Conservation (phyloP, 2,113 vertebrate species). For the Ameiurus melas region DNA sequence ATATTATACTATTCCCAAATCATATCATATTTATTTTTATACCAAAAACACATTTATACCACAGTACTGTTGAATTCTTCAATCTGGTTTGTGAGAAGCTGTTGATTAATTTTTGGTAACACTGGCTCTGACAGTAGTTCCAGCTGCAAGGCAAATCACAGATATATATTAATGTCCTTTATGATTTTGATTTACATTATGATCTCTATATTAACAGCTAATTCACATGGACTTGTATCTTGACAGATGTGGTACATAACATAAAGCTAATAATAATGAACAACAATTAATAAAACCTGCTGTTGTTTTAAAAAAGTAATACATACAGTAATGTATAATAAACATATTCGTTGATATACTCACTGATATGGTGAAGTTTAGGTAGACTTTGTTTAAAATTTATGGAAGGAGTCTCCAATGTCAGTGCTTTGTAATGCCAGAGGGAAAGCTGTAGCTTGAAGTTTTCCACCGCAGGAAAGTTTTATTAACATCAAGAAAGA, state of each 20-base stretch:
- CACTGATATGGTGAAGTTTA: too few species aligned
- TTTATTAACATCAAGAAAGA: too few species aligned
- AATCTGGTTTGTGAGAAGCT: background rate
- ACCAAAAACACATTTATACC: background rate
- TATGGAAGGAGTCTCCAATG: too few species aligned
- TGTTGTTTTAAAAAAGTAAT: too few species aligned
- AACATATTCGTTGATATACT: too few species aligned
- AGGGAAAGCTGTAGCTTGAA: too few species aligned
- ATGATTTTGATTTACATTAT: too few species aligned
- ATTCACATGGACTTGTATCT: background rate
- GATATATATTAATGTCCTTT: background rate
- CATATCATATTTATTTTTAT: background rate
- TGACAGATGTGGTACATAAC: background rate
- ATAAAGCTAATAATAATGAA: too few species aligned
- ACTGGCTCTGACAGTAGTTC: background rate
- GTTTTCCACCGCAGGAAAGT: background rate
- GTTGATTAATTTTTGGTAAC: background rate
- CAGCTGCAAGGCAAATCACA: background rate
- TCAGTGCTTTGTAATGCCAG: too few species aligned
- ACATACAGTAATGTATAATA: too few species aligned
- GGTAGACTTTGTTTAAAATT: too few species aligned
- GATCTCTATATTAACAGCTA: background rate
- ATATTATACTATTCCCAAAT: background rate
- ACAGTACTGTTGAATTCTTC: background rate
- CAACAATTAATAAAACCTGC: too few species aligned